Base-by-base conservation (phyloP, 2,797 vertebrate genomes). In the Enteromius trimaculatus region DNA sequence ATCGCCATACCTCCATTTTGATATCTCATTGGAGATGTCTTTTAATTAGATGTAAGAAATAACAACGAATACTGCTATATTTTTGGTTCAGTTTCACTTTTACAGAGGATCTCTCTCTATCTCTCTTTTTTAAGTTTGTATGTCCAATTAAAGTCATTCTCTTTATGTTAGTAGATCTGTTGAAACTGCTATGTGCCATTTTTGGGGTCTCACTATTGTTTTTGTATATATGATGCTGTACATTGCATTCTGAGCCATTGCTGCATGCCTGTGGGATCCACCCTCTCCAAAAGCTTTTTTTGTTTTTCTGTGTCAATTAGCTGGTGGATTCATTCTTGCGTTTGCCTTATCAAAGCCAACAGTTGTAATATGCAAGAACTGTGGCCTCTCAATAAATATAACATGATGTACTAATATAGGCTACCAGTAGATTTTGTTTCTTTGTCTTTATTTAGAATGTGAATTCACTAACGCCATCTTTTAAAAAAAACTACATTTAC, bases 311-410 rank as follows among this genome's bases (percentile, higher is more conserved):
- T 98, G 96, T 98, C 95, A 96, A 95, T 93, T 96, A 95, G 94
- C 96, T 98, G 96, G 97, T 99, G 96, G 93, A 94, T 96, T 96
- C 96, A 97, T 95, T 98, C 95, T 98, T 98, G 97, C 97, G 98
- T 99, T 98, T 97, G 97, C 98, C 97, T 99, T 99, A 97, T 96
- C 95, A 95, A 96, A 96, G 98, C 97, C 97, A 94, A 99, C 97
- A 97, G 97, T 98, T 98, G 96, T 96, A 96, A 97, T 97, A 97
- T 99, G 97, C 97, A 96, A 95, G 96, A 96, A 97, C 97, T 98
- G 97, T 98, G 96, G 97, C 97, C 97, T 96, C 96, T 92, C 96
- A 98, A 99, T 99, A 99, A 96, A 95, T 95, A 98, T 95, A 96
- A 97, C 92, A 83, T 83, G 82, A 83, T 97, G 96, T 97, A 98